Percentiles rank a stretch among this genome's conserved stretches.
Evolutionary conservation across 2,113 vertebrate genomes (phyloP).

Genomic region (Cynoglossus semilaevis): DNA sequence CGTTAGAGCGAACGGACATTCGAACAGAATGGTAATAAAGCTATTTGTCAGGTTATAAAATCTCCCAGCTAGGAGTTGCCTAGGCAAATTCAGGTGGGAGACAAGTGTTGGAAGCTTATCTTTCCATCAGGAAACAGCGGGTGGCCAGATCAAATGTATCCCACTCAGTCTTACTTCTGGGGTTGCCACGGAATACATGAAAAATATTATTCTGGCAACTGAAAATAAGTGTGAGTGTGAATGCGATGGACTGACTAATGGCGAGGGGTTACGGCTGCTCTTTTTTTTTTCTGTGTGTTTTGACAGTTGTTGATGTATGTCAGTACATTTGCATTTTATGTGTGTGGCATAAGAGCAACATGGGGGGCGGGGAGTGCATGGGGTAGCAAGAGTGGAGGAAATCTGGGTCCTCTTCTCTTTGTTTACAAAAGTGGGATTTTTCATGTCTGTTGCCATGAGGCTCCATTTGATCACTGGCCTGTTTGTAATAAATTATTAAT

Average conservation of each 20-base stretch:
- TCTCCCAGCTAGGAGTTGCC: slow-evolving; percentile 76
- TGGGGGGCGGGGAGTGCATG: slow-evolving; percentile 34
- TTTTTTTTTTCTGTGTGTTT: slow-evolving; percentile 32
- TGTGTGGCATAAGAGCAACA: slow-evolving; percentile 32
- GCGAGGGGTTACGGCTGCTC: slow-evolving; percentile 32
- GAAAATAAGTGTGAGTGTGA: slow-evolving; percentile 60
- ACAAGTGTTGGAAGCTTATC: slow-evolving; percentile 79
- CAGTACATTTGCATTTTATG: slow-evolving; percentile 33
- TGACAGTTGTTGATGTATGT: slow-evolving; percentile 37
- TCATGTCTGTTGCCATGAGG: slow-evolving; percentile 66
- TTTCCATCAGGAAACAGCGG: slow-evolving; percentile 77
- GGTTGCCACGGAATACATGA: slow-evolving; percentile 65
- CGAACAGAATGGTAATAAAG: slow-evolving; percentile 70
- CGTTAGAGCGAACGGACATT: slow-evolving; percentile 64
- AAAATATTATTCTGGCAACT: slow-evolving; percentile 60
- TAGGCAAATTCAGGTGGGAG: slow-evolving; percentile 73
- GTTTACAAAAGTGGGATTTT: slow-evolving; percentile 71
- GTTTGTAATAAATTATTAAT: slow-evolving; percentile 78
- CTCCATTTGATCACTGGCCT: slow-evolving; percentile 77
- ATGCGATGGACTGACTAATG: slow-evolving; percentile 42
- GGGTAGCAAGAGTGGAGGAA: slow-evolving; percentile 39
- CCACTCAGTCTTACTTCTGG: slow-evolving; percentile 68
- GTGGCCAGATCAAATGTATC: slow-evolving; percentile 76
- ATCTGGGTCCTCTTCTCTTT: slow-evolving; percentile 73
- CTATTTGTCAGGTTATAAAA: slow-evolving; percentile 66